Evolutionary conservation across 2,888 invertebrate species (phyloP), one percentile per base, ranked within the genome.

Genomic region (Spodoptera exigua): DNA sequence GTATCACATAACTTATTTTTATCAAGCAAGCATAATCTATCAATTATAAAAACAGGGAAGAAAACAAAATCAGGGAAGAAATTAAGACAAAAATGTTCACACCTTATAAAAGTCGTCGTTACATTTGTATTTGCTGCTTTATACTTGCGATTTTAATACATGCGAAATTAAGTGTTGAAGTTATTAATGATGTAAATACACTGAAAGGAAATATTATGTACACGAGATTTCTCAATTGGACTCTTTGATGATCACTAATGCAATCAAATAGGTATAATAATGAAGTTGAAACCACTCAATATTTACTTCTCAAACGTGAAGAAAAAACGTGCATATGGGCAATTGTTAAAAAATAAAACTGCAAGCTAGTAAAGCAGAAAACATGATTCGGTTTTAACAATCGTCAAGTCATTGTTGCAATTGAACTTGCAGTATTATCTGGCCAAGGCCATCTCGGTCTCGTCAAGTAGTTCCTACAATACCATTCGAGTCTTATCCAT

Each of bases 341-440:
- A 5, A 27, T 27, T 27, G 27, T 27, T 7, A 5, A 27, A 17
- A 18, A 18, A 41, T 41, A 12, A 18, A 18, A 41, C 18, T 0
- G 39, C n/a, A 17, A 17, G 27, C 27, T 27, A 27, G 9, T 27
- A 27, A 27, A 27, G 27, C 27, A 27, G 27, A 27, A 13, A 27
- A 44, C 34, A 69, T 69, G 69, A 69, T 69, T 63, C 70, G 48
- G 32, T 34, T 3, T n/a, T 40, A 41, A 52, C 32, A 32, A 43
- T 60, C 45, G 27, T 36, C 39, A 52, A 27, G 43, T 58, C 41
- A 56, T 51, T 32, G 40, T 21, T 66, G 58, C 72, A 71, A 52
- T 65, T 45, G 13, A 65, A 65, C 57, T 43, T 72, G 58, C 67
- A 49, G 40, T 34, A 41, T 72, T 53, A 73, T 68, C 74, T 60